A percentile compares a stretch with the other conserved stretches of the same genome.
Evolutionary conservation across 2,113 vertebrate species (phyloP).

Genomic region (Taurulus bubalis): DNA sequence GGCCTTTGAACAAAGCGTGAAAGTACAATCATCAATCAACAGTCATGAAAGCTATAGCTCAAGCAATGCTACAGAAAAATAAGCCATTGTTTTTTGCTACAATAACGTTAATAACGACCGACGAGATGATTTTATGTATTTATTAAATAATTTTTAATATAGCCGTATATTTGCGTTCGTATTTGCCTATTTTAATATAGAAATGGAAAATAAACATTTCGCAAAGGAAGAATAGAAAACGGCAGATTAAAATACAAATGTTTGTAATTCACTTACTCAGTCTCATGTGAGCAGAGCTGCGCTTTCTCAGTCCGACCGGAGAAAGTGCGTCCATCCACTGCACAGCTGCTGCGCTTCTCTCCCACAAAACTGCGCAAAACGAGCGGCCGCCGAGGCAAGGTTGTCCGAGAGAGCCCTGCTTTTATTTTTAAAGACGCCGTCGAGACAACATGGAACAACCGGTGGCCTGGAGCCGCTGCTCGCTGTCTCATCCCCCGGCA

Average conservation of each 20-base stretch:
- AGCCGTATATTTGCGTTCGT: background rate
- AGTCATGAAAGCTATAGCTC: background rate
- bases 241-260: background rate
- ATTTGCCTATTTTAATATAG: background rate
- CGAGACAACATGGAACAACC: background rate
- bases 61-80: background rate
- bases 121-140: background rate
- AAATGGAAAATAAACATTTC: background rate
- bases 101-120: background rate
- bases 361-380: conserved; percentile 13
- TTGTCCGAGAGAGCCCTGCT: conserved; percentile 7
- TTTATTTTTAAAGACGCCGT: background rate
- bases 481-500: conserved; percentile 14
- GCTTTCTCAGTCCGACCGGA: conserved; percentile 17
- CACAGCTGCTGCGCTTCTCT: conserved; percentile 12
- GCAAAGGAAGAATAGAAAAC: background rate
- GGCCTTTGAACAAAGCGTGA: background rate
- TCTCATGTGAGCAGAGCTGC: conserved; percentile 8
- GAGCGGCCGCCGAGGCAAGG: background rate
- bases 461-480: background rate
- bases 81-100: background rate
- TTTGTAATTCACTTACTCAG: conserved; percentile 24
- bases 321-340: conserved; percentile 37
- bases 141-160: too few species aligned
- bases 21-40: background rate